phyloP scores from a whole-genome alignment of 2,888 invertebrate genomes.

The Lacanobia oleracea region DNA sequence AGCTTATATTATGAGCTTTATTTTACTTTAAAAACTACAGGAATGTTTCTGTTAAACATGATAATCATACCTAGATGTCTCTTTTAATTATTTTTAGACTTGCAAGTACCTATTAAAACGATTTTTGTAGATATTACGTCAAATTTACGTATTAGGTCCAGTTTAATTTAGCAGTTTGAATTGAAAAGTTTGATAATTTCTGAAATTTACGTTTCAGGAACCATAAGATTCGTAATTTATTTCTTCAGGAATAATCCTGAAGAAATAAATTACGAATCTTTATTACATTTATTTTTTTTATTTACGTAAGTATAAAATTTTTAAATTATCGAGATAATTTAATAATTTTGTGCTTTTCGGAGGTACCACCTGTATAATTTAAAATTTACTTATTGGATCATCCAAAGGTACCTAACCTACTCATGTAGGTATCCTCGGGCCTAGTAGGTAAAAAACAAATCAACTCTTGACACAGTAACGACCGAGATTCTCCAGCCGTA shows the following conservation, averaged over 20 bases:
- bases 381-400: background rate
- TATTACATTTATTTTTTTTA: no score
- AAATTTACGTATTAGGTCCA: no score
- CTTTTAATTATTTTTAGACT: conserved; percentile 26
- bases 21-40: conserved; percentile 1
- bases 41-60: background rate
- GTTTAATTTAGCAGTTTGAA: no score
- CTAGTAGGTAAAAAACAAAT: background rate
- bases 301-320: no score
- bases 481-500: background rate
- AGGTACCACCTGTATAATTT: background rate
- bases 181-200: background rate
- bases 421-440: background rate
- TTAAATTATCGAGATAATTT: no score
- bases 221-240: background rate
- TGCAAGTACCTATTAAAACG: background rate
- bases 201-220: background rate
- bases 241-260: background rate
- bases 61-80: conserved; percentile 43
- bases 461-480: background rate
- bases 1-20: conserved; percentile 13
- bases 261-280: no score
- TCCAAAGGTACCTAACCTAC: no score
- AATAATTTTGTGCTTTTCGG: background rate
- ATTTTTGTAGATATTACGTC: no score